Evolutionary conservation across 2,888 invertebrate genomes (phyloP).

Genomic region (Brachynemurus nebulosus): DNA sequence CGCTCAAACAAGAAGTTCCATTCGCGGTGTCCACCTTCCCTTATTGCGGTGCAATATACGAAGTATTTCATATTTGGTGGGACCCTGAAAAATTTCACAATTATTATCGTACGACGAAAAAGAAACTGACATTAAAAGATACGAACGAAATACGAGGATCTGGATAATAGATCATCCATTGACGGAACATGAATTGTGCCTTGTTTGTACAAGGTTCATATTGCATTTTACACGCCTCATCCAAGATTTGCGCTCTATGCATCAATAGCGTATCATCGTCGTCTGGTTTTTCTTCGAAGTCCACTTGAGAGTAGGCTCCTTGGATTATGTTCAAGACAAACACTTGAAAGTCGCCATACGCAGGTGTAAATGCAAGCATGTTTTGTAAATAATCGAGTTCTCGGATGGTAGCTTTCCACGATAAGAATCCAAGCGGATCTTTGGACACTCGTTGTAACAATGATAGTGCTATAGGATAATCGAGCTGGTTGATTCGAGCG

Average conservation of each 20-base stretch:
- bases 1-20: constrained; percentile 51
- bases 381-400: constrained; percentile 42
- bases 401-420: constrained; percentile 43
- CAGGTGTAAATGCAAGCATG: constrained; percentile 42
- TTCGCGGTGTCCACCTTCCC: constrained; percentile 45
- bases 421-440: constrained; percentile 37
- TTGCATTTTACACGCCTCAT: constrained; percentile 40
- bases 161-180: constrained; percentile 39
- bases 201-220: constrained; percentile 36
- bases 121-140: constrained; percentile 12
- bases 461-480: constrained; percentile 41
- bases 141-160: neutral
- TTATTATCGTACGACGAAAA: neutral
- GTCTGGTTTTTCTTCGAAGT: constrained; percentile 32
- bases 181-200: constrained; percentile 33
- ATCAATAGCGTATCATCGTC: constrained; percentile 39
- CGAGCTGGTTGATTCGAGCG: constrained; percentile 39
- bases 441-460: constrained; percentile 36
- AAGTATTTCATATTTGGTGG: constrained; percentile 44
- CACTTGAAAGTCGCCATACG: constrained; percentile 45
- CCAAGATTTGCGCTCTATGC: constrained; percentile 38
- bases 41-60: constrained; percentile 51
- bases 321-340: constrained; percentile 33
- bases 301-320: constrained; percentile 35
- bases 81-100: too few species aligned